Evolutionary conservation across 2,888 invertebrate genomes (phyloP).

Genomic region (Nymphalis urticae): DNA sequence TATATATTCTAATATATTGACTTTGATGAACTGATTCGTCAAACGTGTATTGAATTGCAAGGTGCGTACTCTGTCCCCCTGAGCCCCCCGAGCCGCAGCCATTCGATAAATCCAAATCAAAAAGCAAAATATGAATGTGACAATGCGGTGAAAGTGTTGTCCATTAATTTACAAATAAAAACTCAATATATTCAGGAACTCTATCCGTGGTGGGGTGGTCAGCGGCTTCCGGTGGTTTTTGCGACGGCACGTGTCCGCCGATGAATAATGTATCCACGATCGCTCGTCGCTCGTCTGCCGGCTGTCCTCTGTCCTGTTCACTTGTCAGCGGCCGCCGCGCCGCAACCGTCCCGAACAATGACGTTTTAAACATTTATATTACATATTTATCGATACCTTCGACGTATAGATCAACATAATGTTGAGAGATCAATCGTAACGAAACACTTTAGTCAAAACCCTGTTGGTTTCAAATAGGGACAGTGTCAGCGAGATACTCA

Average conservation of each 20-base stretch:
- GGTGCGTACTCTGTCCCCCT: background rate
- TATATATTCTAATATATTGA: too few relatives aligned
- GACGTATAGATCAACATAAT: background rate
- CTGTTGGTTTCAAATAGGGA: too few relatives aligned
- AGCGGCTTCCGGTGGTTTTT: slow-evolving; percentile 28
- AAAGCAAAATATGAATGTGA: slow-evolving; percentile 8
- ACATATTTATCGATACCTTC: background rate
- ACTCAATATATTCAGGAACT: slow-evolving; percentile 4
- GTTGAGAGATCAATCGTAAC: background rate
- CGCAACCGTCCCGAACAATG: slow-evolving; percentile 3
- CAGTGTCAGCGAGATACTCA: too few relatives aligned
- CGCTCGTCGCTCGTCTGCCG: background rate
- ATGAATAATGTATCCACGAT: slow-evolving; percentile 8
- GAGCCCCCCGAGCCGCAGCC: background rate
- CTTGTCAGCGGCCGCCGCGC: background rate
- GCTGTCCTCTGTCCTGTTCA: slow-evolving; percentile 3
- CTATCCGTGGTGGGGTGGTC: slow-evolving; percentile 18
- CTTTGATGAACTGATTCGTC: too few relatives aligned
- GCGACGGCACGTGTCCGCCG: slow-evolving; percentile 30
- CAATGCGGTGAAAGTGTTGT: slow-evolving; percentile 8
- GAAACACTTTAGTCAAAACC: background rate
- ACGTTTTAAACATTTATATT: slow-evolving; percentile 2
- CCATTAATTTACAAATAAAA: slow-evolving; percentile 3
- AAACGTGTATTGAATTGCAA: background rate
- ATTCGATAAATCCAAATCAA: slow-evolving; percentile 1